phyloP scores from a whole-genome alignment of 2,113 vertebrate genomes.

The Mixornis gularis region DNA sequence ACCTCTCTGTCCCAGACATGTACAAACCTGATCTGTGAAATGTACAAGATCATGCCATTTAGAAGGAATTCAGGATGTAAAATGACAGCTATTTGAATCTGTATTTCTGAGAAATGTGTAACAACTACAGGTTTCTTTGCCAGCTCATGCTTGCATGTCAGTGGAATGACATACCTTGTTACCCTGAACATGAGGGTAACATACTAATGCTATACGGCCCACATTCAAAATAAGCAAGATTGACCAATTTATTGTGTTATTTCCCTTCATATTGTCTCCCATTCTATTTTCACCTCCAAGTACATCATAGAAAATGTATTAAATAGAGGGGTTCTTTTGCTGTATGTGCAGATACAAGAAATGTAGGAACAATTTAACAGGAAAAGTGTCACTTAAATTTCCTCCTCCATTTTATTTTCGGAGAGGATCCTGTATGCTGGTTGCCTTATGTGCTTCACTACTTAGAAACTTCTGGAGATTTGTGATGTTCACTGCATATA shows the following conservation, averaged over 20 bases:
- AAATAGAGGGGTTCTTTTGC: background rate
- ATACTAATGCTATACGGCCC: background rate
- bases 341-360: background rate
- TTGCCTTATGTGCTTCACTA: background rate
- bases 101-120: background rate
- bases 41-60: background rate
- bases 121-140: background rate
- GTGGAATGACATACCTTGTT: background rate
- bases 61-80: background rate
- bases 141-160: background rate
- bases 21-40: background rate
- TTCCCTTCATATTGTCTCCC: background rate
- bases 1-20: background rate
- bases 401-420: background rate
- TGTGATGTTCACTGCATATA: background rate
- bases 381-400: background rate
- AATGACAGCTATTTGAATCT: background rate
- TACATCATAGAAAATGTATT: background rate
- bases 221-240: background rate
- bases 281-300: background rate
- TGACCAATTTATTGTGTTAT: background rate
- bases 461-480: background rate
- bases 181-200: background rate
- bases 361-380: background rate
- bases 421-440: background rate